These are phyloP conservation scores for Pristionchus fissidentatus DNA, from an alignment of 2,888 invertebrate species.

Conservation along the genomic window DNA sequence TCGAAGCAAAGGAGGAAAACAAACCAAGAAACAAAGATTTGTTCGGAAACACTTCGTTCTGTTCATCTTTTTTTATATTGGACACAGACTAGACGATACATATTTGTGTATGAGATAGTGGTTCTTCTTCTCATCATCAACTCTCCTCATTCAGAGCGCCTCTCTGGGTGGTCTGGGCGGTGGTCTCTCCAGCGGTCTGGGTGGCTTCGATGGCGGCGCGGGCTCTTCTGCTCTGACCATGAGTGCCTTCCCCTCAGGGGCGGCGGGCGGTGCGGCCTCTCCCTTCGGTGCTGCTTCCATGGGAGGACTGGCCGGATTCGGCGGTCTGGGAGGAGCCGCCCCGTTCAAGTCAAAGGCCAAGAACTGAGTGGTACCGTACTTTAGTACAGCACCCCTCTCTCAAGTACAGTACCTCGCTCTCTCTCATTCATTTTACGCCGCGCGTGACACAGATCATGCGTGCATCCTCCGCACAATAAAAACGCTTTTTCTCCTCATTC, in stretches of 20 bases:
- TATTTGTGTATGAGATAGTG: too few species aligned
- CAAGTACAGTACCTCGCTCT: background rate
- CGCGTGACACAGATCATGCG: too few species aligned
- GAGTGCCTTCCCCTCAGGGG: slow-evolving; percentile 13
- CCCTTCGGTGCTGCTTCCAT: slow-evolving; percentile 12
- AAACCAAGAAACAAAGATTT: too few species aligned
- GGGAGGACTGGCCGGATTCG: background rate
- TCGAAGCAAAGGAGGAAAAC: too few species aligned
- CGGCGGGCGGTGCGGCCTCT: background rate
- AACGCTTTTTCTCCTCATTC: background rate
- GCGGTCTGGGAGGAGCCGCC: background rate
- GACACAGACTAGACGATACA: too few species aligned
- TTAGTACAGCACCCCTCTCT: background rate
- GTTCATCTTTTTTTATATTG: too few species aligned
- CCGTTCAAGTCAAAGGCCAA: slow-evolving; percentile 25
- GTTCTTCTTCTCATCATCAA: too few species aligned
- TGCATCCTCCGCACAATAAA: background rate
- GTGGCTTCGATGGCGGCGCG: background rate
- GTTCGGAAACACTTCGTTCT: too few species aligned
- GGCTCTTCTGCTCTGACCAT: too few species aligned
- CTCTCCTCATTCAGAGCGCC: too few species aligned
- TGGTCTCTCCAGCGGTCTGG: slow-evolving; percentile 21
- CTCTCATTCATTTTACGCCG: slow-evolving; percentile 4
- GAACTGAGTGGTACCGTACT: slow-evolving; percentile 8
- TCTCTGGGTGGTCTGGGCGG: background rate